These are phyloP conservation scores for Centroberyx gerrardi DNA, from an alignment of 2,797 vertebrate species.

Conservation along the genomic window DNA sequence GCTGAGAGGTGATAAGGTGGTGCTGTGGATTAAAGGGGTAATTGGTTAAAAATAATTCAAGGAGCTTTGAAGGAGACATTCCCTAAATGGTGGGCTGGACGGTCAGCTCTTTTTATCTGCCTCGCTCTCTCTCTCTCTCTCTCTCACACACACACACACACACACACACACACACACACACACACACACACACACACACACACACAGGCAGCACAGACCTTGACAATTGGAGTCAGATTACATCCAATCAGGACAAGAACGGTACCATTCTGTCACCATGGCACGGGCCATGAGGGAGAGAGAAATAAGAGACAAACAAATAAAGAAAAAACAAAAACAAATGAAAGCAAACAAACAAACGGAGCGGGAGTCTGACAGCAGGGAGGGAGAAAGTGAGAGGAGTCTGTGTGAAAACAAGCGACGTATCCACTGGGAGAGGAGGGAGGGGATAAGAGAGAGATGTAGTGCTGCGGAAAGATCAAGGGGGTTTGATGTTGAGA, in stretches of 20 bases:
- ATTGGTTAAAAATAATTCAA: conserved; percentile 82
- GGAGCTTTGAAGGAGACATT: conserved; percentile 80
- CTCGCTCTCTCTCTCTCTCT: not conserved
- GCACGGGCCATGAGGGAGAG: not conserved
- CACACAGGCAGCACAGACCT: not conserved
- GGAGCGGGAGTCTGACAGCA: not conserved
- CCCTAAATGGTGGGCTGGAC: conserved; percentile 47
- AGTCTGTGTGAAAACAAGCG: conserved; percentile 20
- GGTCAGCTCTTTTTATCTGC: conserved; percentile 56
- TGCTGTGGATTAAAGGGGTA: conserved; percentile 61
- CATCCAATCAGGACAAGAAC: conserved; percentile 25
- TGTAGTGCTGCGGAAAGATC: conserved; percentile 35
- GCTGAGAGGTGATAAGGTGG: conserved; percentile 63
- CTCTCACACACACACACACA: not conserved
- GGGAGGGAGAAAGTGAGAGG: not conserved
- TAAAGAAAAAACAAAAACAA: not conserved
- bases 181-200: conserved; percentile 4
- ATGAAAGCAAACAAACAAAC: not conserved
- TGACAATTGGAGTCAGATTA: conserved; percentile 36
- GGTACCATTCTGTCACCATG: not conserved
- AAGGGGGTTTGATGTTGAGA: conserved; percentile 43
- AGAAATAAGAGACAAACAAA: not conserved
- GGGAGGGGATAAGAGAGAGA: not conserved
- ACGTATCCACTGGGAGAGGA: not conserved
- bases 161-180: not conserved